These are phyloP conservation scores for Azorinus chamasolen DNA, from an alignment of 2,888 invertebrate genomes.

Conservation along the genomic window DNA sequence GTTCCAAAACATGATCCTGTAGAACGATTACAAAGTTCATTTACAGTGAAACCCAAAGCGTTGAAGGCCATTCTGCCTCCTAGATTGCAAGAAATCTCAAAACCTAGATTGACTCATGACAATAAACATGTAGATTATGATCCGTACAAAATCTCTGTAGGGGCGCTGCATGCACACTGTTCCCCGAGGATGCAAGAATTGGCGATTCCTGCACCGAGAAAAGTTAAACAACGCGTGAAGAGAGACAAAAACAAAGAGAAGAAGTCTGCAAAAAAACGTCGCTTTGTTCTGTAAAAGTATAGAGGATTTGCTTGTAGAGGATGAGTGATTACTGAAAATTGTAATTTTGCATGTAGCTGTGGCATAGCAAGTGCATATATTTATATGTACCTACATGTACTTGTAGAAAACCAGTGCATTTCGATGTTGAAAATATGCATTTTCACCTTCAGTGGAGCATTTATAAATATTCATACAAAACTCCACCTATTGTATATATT, in stretches of 20 bases:
- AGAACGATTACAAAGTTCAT: slow-evolving; percentile 19
- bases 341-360: no score
- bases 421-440: no score
- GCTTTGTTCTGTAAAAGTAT: not conserved
- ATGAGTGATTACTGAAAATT: no score
- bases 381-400: no score
- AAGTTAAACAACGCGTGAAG: not conserved
- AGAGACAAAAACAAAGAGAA: not conserved
- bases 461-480: no score
- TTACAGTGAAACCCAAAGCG: slow-evolving; percentile 32
- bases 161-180: slow-evolving; percentile 39
- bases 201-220: slow-evolving; percentile 24
- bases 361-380: no score
- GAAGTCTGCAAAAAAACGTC: not conserved
- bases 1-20: slow-evolving; percentile 7
- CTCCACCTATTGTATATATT: no score
- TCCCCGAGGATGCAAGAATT: slow-evolving; percentile 34
- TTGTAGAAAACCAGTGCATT: no score
- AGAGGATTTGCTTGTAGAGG: slow-evolving; percentile 12
- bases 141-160: slow-evolving; percentile 23
- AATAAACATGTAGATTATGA: slow-evolving; percentile 17
- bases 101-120: slow-evolving; percentile 23
- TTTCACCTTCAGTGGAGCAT: no score
- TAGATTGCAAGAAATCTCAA: slow-evolving; percentile 34
- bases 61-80: slow-evolving; percentile 21